These are phyloP conservation scores for Meteorus cinctellus DNA, from an alignment of 2,888 invertebrate genomes.

Conservation along the genomic window DNA sequence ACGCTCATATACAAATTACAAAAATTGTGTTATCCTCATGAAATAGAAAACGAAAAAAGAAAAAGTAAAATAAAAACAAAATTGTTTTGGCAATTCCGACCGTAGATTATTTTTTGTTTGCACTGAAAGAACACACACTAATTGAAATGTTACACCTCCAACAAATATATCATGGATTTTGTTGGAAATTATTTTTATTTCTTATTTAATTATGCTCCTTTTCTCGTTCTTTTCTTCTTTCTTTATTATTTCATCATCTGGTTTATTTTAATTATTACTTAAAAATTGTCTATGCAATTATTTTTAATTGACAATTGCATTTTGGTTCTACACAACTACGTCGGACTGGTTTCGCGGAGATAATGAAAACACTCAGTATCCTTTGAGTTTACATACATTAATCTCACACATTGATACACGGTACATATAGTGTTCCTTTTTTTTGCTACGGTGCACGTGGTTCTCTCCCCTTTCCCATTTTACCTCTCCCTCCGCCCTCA, in stretches of 20 bases:
- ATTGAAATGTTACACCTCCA: slow-evolving; percentile 1
- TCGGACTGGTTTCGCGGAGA: slow-evolving; percentile 34
- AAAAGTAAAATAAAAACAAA: not conserved
- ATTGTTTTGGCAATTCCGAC: slow-evolving; percentile 9
- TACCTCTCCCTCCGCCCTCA: not conserved
- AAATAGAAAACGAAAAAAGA: slow-evolving; percentile 7
- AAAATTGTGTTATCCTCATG: not conserved
- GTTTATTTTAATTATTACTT: slow-evolving; percentile 10
- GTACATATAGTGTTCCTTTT: slow-evolving; percentile 37
- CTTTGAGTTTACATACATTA: not conserved
- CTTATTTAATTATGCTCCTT: too few relatives aligned
- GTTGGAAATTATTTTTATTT: not conserved
- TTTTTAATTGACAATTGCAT: slow-evolving; percentile 41
- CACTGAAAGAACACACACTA: not conserved
- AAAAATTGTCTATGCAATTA: slow-evolving; percentile 37
- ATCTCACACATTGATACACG: slow-evolving; percentile 35
- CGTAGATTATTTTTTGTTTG: slow-evolving; percentile 2
- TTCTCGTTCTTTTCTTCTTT: not conserved
- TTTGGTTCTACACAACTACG: slow-evolving; percentile 40
- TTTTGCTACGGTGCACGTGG: slow-evolving; percentile 44
- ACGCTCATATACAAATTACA: slow-evolving; percentile 35
- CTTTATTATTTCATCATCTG: not conserved
- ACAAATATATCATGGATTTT: not conserved
- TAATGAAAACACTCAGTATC: slow-evolving; percentile 15
- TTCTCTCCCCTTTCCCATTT: slow-evolving; percentile 20